Conservation (phyloP, 2,888 invertebrate species). For the Euplexia lucipara region DNA sequence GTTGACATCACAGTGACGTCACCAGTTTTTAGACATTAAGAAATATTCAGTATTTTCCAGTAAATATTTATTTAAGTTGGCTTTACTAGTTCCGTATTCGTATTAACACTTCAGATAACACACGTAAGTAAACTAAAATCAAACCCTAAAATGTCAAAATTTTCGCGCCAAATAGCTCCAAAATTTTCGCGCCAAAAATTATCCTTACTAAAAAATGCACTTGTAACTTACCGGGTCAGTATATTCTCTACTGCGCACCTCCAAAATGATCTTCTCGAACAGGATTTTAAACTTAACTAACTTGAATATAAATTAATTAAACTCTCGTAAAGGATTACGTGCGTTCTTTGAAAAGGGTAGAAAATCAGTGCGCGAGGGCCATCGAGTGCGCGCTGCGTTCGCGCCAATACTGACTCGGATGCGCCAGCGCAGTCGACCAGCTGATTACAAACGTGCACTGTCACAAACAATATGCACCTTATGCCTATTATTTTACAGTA, state of each 20-base stretch:
- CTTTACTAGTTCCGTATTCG: neutral
- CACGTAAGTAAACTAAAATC: neutral
- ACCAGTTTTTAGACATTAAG: neutral
- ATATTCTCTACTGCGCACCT: conserved; percentile 20
- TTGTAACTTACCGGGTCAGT: conserved; percentile 35
- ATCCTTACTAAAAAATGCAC: neutral
- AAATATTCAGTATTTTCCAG: neutral
- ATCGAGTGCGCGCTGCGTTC: conserved; percentile 76
- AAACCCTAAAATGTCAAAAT: conserved; percentile 9
- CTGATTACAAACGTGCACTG: conserved; percentile 72
- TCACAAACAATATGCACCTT: conserved; percentile 65
- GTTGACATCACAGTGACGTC: neutral
- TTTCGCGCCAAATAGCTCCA: conserved; percentile 37
- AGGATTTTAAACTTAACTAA: neutral
- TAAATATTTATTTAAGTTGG: neutral
- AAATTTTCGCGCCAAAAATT: conserved; percentile 25
- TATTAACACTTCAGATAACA: neutral
- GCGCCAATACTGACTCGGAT: conserved; percentile 83
- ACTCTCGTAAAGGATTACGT: conserved; percentile 57
- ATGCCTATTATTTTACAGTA: neutral
- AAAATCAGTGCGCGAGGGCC: conserved; percentile 67
- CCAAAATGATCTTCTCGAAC: conserved; percentile 1
- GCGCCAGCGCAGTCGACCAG: conserved; percentile 69
- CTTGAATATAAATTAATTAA: conserved; percentile 1
- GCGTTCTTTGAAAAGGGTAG: conserved; percentile 64